Conservation (phyloP, 2,797 vertebrate genomes). For the Silurus lanzhouensis region DNA sequence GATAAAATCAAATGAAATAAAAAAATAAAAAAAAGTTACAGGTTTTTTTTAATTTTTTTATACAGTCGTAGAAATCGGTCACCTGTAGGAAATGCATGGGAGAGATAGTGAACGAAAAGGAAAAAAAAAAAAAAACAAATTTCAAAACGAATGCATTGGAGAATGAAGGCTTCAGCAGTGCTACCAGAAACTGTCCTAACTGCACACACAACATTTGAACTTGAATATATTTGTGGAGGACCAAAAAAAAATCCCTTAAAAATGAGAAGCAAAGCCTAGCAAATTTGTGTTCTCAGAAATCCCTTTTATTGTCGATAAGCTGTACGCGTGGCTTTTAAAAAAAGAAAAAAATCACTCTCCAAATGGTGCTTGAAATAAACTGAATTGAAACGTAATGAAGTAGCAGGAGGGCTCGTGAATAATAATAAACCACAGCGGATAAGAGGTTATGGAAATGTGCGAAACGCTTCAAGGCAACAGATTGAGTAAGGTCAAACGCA, state of each 20-base stretch:
- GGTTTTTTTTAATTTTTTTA: slow-evolving; percentile 4
- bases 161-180: background rate
- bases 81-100: background rate
- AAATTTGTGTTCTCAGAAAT: slow-evolving; percentile 40
- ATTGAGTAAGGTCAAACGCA: slow-evolving; percentile 45
- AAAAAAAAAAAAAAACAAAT: slow-evolving; percentile 2
- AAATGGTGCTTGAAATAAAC: slow-evolving; percentile 44
- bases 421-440: slow-evolving; percentile 42
- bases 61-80: slow-evolving; percentile 17
- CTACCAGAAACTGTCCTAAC: slow-evolving; percentile 6
- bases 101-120: background rate
- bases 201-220: background rate
- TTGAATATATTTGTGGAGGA: background rate
- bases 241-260: slow-evolving; percentile 43
- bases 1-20: background rate
- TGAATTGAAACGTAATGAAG: slow-evolving; percentile 44
- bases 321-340: slow-evolving; percentile 45
- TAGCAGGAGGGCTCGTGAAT: slow-evolving; percentile 50
- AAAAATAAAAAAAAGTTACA: background rate
- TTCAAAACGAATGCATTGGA: background rate
- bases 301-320: slow-evolving; percentile 45
- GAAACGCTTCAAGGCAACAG: slow-evolving; percentile 53
- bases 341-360: slow-evolving; percentile 43
- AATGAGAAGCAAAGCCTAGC: slow-evolving; percentile 7
- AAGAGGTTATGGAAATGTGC: slow-evolving; percentile 51